These are phyloP conservation scores for Uromys caudimaculatus DNA, from an alignment of 2,797 vertebrate species.

Conservation along the genomic window DNA sequence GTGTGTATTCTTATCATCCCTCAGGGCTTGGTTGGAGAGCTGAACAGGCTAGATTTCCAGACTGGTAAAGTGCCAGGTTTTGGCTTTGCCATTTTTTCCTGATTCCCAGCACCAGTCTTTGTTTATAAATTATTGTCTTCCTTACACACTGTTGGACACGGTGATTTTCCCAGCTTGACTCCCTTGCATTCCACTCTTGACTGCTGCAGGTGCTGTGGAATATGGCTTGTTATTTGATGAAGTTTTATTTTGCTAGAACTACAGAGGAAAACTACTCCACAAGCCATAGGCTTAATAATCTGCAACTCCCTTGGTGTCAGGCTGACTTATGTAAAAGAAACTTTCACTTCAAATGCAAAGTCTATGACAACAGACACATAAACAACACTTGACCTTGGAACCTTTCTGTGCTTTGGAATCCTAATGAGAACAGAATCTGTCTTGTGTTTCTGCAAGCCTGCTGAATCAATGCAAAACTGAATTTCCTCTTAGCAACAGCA, in stretches of 20 bases:
- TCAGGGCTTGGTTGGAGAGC: neutral
- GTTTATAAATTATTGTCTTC: neutral
- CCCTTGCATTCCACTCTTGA: neutral
- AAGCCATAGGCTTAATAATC: neutral
- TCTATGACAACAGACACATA: neutral
- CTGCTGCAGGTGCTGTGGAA: neutral
- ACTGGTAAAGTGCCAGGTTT: neutral
- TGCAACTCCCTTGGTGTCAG: constrained; percentile 9
- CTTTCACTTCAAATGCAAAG: constrained; percentile 40
- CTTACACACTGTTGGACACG: neutral
- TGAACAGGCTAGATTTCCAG: too few species aligned
- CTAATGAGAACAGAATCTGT: constrained; percentile 20
- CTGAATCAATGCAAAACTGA: constrained; percentile 53
- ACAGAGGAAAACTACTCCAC: neutral
- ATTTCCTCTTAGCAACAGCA: neutral
- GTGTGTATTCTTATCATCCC: too few species aligned
- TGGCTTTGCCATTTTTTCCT: neutral
- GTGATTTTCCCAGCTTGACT: constrained; percentile 13
- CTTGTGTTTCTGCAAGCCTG: neutral
- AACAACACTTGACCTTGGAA: constrained; percentile 43
- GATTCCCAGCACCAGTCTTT: neutral
- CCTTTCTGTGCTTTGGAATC: constrained; percentile 15
- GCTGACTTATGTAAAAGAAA: constrained; percentile 27
- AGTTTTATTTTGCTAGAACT: constrained; percentile 59
- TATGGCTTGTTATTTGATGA: constrained; percentile 23